A percentile compares a stretch with the other conserved stretches of the same genome.
phyloP scores from a whole-genome alignment of 2,113 vertebrate genomes.

The Dipodomys merriami region DNA sequence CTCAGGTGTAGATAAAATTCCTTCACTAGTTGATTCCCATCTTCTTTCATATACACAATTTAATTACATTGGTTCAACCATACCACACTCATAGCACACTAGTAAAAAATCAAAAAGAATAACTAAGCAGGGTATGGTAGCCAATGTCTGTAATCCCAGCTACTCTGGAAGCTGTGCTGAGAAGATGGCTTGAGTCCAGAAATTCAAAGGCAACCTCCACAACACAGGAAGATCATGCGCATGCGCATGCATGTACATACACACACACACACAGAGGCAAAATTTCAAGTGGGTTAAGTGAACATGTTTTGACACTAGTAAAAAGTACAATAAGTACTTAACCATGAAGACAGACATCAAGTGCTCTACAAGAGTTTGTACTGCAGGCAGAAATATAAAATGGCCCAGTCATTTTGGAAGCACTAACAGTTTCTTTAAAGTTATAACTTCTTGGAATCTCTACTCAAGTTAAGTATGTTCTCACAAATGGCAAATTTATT shows the following conservation, averaged over 20 bases:
- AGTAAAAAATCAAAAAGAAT: slow-evolving; percentile 42
- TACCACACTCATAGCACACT: background rate
- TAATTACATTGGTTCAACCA: background rate
- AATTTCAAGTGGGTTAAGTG: too few species aligned
- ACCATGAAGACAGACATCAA: background rate
- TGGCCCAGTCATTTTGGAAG: slow-evolving; percentile 19
- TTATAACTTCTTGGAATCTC: slow-evolving; percentile 23
- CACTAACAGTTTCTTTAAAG: slow-evolving; percentile 25
- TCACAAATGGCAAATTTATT: slow-evolving; percentile 5
- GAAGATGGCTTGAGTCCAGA: background rate
- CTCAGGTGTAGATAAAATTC: background rate
- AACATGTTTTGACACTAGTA: too few species aligned
- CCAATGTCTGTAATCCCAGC: background rate
- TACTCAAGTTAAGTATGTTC: slow-evolving; percentile 16
- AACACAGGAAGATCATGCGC: background rate
- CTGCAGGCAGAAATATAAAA: background rate
- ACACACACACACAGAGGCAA: too few species aligned
- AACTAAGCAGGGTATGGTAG: background rate
- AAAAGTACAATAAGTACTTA: too few species aligned
- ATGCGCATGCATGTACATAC: too few species aligned
- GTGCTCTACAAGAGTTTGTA: background rate
- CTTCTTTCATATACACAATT: background rate
- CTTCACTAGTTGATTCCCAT: background rate
- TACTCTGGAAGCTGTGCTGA: background rate
- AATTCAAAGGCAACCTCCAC: background rate